These are phyloP conservation scores for Rhodinocichla rosea DNA, from an alignment of 2,113 vertebrate genomes.

Conservation along the genomic window DNA sequence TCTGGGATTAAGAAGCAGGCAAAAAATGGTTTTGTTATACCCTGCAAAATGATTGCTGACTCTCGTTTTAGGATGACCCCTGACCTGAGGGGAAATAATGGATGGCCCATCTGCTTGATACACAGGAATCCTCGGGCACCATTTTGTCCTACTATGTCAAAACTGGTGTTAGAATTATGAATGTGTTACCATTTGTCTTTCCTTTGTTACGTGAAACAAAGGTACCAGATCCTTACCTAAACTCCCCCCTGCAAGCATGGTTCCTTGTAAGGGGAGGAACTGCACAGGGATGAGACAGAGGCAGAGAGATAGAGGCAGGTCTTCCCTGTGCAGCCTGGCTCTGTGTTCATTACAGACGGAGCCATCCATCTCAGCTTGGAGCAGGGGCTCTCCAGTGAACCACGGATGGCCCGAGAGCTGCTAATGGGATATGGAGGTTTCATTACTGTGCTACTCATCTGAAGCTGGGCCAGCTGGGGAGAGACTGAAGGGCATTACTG, in stretches of 20 bases:
- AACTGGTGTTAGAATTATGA: constrained; percentile 42
- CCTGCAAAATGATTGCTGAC: constrained; percentile 41
- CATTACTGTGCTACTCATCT: constrained; percentile 19
- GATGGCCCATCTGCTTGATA: constrained; percentile 48
- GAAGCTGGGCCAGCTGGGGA: constrained; percentile 13
- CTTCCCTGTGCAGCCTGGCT: not conserved
- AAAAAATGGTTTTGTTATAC: constrained; percentile 32
- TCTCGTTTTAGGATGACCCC: constrained; percentile 18
- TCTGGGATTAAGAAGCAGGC: constrained; percentile 42
- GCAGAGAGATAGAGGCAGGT: not conserved
- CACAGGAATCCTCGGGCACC: constrained; percentile 37
- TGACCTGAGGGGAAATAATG: constrained; percentile 36
- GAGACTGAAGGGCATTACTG: not conserved
- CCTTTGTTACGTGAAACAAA: constrained; percentile 30
- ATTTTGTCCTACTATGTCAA: constrained; percentile 51
- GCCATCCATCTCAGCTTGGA: constrained; percentile 5
- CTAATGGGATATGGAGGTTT: constrained; percentile 3
- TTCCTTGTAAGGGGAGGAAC: too few relatives aligned
- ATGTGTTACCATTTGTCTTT: constrained; percentile 7
- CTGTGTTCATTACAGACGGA: not conserved
- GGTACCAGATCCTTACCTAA: not conserved
- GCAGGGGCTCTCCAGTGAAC: constrained; percentile 6
- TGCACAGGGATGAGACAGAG: not conserved
- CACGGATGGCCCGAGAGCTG: not conserved
- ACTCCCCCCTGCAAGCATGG: not conserved